Base-by-base conservation (phyloP, 2,797 vertebrate species). In the Cichlasoma orientale region DNA sequence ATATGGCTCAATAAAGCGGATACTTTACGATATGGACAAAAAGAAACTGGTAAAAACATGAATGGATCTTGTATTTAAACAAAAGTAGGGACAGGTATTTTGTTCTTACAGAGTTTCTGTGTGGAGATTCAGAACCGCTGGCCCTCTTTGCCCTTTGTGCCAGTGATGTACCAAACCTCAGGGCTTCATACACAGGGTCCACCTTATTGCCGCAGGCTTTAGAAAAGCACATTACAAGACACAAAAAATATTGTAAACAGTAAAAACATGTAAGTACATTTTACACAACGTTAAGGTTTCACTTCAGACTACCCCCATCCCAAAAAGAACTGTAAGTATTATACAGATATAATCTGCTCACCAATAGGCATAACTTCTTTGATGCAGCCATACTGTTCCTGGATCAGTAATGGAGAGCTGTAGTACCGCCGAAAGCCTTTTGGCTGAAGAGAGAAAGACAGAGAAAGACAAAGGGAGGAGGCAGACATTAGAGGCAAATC, bases 281-380 rank as follows among this genome's bases (percentile, higher is more conserved):
- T 72, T 31, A 44, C 68, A 52, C 71, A 82, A 72, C 3, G 31
- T 33, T 11, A 23, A 25, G 47, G 4, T 57, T 47, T 23, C 1
- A 2, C 41, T 63, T 59, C 2, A 18, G 7, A 29, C 27, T 19
- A 23, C 23, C 27, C n/a, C n/a, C 23, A 38, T 29, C 52, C 11
- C 57, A 56, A 33, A 63, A 33, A 57, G 29, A 84, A 56, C 8
- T 56, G 27, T 29, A 57, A 36, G 27, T 41, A 38, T 56, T 16
- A 33, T 47, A 19, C 14, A 82, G 59, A 75, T 57, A n/a, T 36
- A 56, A 71, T 55, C 52, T 44, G 87, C 97, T 97, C 92, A 99
- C 98, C 98, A 41, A 99, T 99, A 74, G 98, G 98, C 97, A 99
- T 98, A 79, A 99, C 98, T 95, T 99, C 98, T 91, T 98, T 99